These are phyloP conservation scores for Aspidiotus destructor DNA, from an alignment of 2,888 invertebrate species.

Conservation along the genomic window DNA sequence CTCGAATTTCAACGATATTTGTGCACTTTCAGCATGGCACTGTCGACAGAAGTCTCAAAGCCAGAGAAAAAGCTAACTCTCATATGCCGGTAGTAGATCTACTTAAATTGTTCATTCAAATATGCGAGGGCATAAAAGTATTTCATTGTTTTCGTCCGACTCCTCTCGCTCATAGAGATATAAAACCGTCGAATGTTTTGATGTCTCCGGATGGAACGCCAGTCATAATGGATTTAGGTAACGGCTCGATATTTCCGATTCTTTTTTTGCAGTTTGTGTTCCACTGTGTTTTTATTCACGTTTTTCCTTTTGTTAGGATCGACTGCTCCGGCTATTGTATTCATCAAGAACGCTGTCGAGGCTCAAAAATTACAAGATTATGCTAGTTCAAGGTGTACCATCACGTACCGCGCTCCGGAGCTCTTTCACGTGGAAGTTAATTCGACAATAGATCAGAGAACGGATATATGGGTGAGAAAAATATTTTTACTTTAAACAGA, in stretches of 20 bases:
- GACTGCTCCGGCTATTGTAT: conserved; percentile 53
- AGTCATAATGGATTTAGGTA: conserved; percentile 72
- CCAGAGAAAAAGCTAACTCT: conserved; percentile 49
- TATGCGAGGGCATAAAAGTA: conserved; percentile 63
- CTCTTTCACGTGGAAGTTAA: conserved; percentile 74
- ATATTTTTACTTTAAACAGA: too few relatives aligned
- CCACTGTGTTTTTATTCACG: not conserved
- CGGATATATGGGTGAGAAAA: conserved; percentile 69
- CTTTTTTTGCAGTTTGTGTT: not conserved
- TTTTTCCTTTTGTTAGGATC: conserved; percentile 46
- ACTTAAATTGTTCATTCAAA: conserved; percentile 57
- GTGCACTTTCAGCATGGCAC: conserved; percentile 54
- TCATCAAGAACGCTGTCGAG: conserved; percentile 56
- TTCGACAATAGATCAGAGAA: conserved; percentile 68
- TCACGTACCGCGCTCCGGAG: conserved; percentile 81
- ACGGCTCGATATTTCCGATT: conserved; percentile 14
- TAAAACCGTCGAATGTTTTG: conserved; percentile 78
- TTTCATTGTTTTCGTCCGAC: conserved; percentile 64
- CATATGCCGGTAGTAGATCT: conserved; percentile 56
- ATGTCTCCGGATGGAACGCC: conserved; percentile 60
- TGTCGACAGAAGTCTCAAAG: conserved; percentile 57
- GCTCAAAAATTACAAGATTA: conserved; percentile 64
- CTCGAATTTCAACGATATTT: not conserved
- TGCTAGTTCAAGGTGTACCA: conserved; percentile 74
- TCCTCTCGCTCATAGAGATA: conserved; percentile 69